Evolutionary conservation across 2,888 invertebrate species (phyloP).

Genomic region (Cerastoderma edule): DNA sequence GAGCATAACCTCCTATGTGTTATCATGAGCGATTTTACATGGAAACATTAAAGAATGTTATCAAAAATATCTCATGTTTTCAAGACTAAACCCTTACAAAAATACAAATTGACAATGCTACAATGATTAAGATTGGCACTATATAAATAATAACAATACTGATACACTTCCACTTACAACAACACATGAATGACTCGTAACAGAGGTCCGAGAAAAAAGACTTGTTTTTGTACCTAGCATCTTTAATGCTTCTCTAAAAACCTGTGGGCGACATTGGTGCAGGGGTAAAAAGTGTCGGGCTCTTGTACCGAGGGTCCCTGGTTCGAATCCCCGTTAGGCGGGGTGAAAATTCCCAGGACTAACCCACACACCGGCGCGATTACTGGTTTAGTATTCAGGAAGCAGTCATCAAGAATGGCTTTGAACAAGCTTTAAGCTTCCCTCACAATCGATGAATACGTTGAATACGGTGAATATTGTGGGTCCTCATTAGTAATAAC

Average conservation of each 20-base stretch:
- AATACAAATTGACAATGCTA: neutral
- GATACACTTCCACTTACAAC: neutral
- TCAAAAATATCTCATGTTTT: neutral
- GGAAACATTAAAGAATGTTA: neutral
- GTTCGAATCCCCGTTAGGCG: too few species aligned
- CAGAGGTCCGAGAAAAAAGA: neutral
- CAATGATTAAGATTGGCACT: neutral
- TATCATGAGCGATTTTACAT: neutral
- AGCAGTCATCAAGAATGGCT: too few species aligned
- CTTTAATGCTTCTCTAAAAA: neutral
- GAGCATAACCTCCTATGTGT: neutral
- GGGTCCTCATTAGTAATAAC: too few species aligned
- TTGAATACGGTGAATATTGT: too few species aligned
- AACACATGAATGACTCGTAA: neutral
- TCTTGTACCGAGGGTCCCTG: too few species aligned
- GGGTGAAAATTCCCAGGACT: too few species aligned
- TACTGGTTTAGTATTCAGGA: too few species aligned
- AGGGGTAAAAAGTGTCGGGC: too few species aligned
- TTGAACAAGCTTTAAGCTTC: too few species aligned
- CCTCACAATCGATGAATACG: too few species aligned
- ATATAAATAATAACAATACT: neutral
- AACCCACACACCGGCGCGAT: too few species aligned
- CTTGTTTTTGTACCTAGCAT: neutral
- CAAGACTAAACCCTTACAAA: neutral
- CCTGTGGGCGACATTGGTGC: too few species aligned